Evolutionary conservation across 1,140 invertebrate genomes (phyloP), one percentile per base, ranked within the genome.

Genomic region (Campodea augens): DNA sequence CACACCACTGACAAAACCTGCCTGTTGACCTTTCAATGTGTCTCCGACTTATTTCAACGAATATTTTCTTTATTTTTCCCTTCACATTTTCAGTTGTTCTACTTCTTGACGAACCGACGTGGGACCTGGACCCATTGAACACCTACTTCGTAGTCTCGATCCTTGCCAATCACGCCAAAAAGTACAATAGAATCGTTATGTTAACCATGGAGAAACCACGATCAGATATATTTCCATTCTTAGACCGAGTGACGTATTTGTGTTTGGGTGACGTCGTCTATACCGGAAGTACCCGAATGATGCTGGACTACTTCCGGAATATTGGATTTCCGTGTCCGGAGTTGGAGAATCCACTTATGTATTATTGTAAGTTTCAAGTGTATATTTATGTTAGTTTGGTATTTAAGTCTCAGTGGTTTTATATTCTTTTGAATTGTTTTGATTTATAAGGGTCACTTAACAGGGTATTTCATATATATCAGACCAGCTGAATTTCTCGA

Each of bases 251-350:
- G 0, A 72, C 77, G 0, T 86, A 85, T 56, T 62, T 92, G 1
- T 91, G 87, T 54, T 63, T 91, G 5, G 87, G 87, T 0, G 85
- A 90, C 52, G 78, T 90, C 12, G 85, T 92, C 1, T 92, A 92
- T 56, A 82, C 85, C 0, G 88, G 87, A 2, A 81, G 81, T 4
- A 91, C 87, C 0, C 69, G 85, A 25, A 78, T 82, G 53, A 83
- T 91, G 72, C 61, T 92, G 37, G 86, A 91, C 53, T 92, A 92
- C 57, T 92, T 91, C 58, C 75, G 81, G 25, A 79, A 75, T 38
- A 87, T 92, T 51, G 87, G 87, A 5, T 92, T 91, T 57, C 86
- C 88, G 0, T 92, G 88, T 63, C 87, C 87, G 1, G 81, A 90
- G 59, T 60, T 90, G 37, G 87, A 91, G 60, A 91, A 91, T 60